Evolutionary conservation across 2,797 vertebrate species (phyloP), one percentile per base, ranked within the genome.

Genomic region (Cyprinodon diabolis): DNA sequence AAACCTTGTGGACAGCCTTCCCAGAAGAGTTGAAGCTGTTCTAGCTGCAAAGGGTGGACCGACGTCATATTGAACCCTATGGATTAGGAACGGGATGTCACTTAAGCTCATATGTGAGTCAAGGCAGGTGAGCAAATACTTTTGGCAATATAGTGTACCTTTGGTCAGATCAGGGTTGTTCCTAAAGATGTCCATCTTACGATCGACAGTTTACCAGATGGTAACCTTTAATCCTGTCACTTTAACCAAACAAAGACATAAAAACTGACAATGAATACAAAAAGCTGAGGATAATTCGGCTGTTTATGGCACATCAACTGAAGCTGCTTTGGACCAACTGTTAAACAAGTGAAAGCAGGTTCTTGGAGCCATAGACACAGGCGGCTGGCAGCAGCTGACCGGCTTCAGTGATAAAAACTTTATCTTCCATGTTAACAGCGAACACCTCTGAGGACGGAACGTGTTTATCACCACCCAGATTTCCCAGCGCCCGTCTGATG

Each of bases 341-440:
- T 93, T 94, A 95, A 96, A 95, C 95, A 96, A 95, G 94, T 96
- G 55, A 51, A 75, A 94, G 94, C 93, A 94, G 95, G 94, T 19
- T 95, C 94, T 95, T 93, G 95, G 45, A 93, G 93, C 21, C 60
- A 58, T 45, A 35, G 93, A 87, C 87, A 2, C 4, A 91, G 94
- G 94, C 93, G 91, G 95, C 93, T 95, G 95, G 95, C 94, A 96
- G 96, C 95, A 94, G 95, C 95, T 94, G 93, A 69, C 68, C 92
- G 1, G 48, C 70, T 58, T 55, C 75, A 67, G 23, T 82, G 75
- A 84, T 85, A 84, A 84, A 76, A 86, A 86, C 77, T 69, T 82
- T 85, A 66, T 51, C 45, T 78, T 78, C 69, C 74, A 82, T 83
- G 87, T 89, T 86, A 81, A 78, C 86, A 69, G 79, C 62, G 30